Evolutionary conservation across 2,113 vertebrate genomes (phyloP).

Genomic region (Crypturellus undulatus): DNA sequence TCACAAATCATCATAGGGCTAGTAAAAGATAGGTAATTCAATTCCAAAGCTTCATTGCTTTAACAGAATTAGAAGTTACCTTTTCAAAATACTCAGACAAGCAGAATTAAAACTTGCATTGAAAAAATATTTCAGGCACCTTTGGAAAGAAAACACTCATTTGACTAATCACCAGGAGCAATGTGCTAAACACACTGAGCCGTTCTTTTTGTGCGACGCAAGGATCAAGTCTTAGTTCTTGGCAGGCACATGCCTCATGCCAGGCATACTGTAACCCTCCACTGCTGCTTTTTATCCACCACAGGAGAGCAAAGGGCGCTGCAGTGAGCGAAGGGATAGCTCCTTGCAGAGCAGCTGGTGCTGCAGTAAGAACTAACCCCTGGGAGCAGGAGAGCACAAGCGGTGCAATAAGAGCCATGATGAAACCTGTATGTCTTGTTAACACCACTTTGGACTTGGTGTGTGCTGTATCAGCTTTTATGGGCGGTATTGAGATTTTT

Average conservation of each 20-base stretch:
- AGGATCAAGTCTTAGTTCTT: conserved; percentile 33
- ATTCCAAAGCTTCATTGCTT: background rate
- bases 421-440: background rate
- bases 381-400: background rate
- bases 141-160: background rate
- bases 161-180: conserved; percentile 41
- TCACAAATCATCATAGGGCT: background rate
- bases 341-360: background rate
- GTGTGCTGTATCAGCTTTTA: background rate
- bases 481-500: background rate
- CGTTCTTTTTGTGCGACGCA: background rate
- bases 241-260: conserved; percentile 44
- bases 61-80: background rate
- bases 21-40: background rate
- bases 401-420: background rate
- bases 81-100: background rate
- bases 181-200: conserved; percentile 34
- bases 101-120: background rate
- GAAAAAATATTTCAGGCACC: background rate
- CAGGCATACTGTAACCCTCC: conserved; percentile 23
- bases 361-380: background rate
- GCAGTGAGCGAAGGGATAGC: background rate
- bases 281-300: background rate
- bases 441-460: rapidly evolving
- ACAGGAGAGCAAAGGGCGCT: background rate